Evolutionary conservation across 2,113 vertebrate genomes (phyloP), one percentile per base, ranked within the genome.

Genomic region (Melierax canorus): DNA sequence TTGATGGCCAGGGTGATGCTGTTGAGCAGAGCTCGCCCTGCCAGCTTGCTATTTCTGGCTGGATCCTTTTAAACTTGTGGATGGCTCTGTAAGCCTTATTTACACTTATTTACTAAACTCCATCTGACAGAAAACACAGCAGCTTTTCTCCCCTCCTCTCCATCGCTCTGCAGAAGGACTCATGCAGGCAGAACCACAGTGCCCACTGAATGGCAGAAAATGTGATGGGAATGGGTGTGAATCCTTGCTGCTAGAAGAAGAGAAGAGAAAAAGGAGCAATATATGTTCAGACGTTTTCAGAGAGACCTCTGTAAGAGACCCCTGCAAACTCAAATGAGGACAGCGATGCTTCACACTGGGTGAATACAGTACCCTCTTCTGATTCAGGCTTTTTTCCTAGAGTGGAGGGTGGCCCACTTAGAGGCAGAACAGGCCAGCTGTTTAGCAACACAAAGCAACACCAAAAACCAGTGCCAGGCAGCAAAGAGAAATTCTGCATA

Each of bases 21-120:
- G 83, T 9, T 62, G 80, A 87, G 56, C 69, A 85, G 66, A 74
- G 62, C 51, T 45, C 0, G 0, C 60, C 41, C 77, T 79, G 74
- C 58, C 69, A 75, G 88, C 82, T 75, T 92, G 69, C 69, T 97
- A 82, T 94, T 96, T 96, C 80, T 97, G 92, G 32, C 74, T 95
- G 84, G 41, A 92, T 85, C 80, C 58, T 92, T 94, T 96, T 87
- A 79, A 97, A 95, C 77, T 94, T 89, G 76, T 92, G 86, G 91
- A 92, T 12, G 45, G 68, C 79, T 94, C 88, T 93, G 85, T 71
- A 36, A 87, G 51, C 68, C 73, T 92, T 94, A 84, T 96, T 96
- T 96, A 94, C 96, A 95, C 95, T 95, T 94, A 94, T 94, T 97
- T 95, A 94, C 88, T 87, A 94, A 94, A 96, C 86, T 87, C 73